Evolutionary conservation across 2,888 invertebrate species (phyloP), one percentile per base, ranked within the genome.

Genomic region (Stenurella melanura): DNA sequence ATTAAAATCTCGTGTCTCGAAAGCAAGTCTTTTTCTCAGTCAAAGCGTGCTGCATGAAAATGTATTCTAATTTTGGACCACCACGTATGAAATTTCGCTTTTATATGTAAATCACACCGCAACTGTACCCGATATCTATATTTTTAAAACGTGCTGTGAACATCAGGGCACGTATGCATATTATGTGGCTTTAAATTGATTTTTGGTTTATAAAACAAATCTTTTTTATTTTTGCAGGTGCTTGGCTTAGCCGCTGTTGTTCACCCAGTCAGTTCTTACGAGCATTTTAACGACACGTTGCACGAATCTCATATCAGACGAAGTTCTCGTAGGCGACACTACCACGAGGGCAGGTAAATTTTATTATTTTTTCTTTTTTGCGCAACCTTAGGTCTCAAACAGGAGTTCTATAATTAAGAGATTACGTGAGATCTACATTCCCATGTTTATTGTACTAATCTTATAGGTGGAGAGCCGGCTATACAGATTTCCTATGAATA

Each of bases 221-320:
- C 19, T 38, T 66, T 54, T 73, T 67, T 74, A 82, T 85, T 74
- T 73, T 90, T 90, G 61, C 90, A 92, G 92, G 92, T 92, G 91
- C 91, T 92, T 91, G 91, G 91, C 90, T 91, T 92, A 90, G 91
- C 91, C 91, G 91, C 91, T 90, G 89, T 91, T 88, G 89, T 91
- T 89, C 86, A 85, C 79, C 85, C 84, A 81, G 87, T 87, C 82
- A 84, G 81, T 82, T 85, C 85, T 80, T 85, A 87, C 83, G 85
- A 87, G 79, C 86, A 87, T 83, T 84, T 85, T 79, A 88, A 89
- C 85, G 84, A 87, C 77, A 85, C 87, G n/a, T 77, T 86, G 69
- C 79, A 83, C 80, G 82, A 83, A 78, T 83, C 81, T 80, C 80
- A 86, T 74, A 78, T 81, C 74, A 87, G 85, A 82, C 86, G 87